These are phyloP conservation scores for Dryobota labecula DNA, from an alignment of 2,888 invertebrate species.

Conservation along the genomic window DNA sequence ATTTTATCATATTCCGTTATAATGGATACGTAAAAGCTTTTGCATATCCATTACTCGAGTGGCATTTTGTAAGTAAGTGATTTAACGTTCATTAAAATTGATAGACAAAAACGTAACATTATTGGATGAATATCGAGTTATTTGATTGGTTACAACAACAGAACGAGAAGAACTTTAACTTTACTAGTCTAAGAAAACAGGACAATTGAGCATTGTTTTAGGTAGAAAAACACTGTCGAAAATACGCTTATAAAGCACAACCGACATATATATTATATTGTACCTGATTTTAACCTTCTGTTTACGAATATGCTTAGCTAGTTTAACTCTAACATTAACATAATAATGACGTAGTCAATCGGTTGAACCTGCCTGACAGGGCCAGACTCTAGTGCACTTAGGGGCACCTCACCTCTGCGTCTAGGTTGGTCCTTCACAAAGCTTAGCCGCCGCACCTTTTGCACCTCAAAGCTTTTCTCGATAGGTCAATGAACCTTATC, in stretches of 20 bases:
- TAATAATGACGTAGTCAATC: slow-evolving; percentile 59
- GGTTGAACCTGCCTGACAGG: slow-evolving; percentile 69
- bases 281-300: no score
- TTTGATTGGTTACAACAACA: neutral
- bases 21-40: slow-evolving; percentile 33
- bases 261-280: no score
- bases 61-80: slow-evolving; percentile 3
- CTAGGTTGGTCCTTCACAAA: slow-evolving; percentile 76
- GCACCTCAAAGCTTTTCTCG: slow-evolving; percentile 68
- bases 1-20: slow-evolving; percentile 34
- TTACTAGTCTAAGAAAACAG: no score
- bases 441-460: slow-evolving; percentile 73
- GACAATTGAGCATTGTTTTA: no score
- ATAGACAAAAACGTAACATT: neutral
- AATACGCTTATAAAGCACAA: no score
- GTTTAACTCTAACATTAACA: slow-evolving; percentile 57
- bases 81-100: slow-evolving; percentile 7
- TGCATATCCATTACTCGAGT: slow-evolving; percentile 23
- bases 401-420: slow-evolving; percentile 63
- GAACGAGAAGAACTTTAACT: no score
- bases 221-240: no score
- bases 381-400: slow-evolving; percentile 71
- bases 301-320: no score
- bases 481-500: slow-evolving; percentile 71
- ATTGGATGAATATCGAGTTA: neutral